phyloP scores from a whole-genome alignment of 2,797 vertebrate genomes.

The Avahi laniger region DNA sequence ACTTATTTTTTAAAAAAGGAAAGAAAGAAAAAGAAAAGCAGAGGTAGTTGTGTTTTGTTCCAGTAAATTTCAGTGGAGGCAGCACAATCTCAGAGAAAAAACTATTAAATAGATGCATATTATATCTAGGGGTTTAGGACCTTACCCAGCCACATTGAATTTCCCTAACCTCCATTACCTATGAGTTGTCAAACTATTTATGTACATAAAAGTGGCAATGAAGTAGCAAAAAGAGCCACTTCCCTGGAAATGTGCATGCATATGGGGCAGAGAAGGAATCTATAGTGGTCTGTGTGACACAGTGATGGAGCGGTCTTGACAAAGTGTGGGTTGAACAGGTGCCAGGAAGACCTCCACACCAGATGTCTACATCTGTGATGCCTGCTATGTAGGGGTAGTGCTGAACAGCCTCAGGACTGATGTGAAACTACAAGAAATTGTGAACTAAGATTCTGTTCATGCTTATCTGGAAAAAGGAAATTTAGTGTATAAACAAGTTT shows the following conservation, averaged over 20 bases:
- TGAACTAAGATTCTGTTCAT: background rate
- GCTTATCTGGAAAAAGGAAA: background rate
- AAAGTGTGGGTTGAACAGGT: background rate
- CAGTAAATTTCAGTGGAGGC: too few species aligned
- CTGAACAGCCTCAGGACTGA: background rate
- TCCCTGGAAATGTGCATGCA: rapidly evolving
- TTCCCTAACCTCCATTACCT: rapidly evolving
- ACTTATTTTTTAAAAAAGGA: background rate
- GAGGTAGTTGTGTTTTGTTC: background rate
- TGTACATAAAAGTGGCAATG: background rate
- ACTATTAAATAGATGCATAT: background rate
- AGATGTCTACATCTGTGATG: rapidly evolving
- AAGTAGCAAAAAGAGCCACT: background rate
- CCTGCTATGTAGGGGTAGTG: rapidly evolving
- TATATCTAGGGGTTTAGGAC: too few species aligned
- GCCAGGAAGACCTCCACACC: background rate
- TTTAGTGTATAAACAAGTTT: background rate
- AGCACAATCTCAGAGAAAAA: background rate
- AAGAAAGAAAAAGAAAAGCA: background rate
- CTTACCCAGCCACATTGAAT: too few species aligned
- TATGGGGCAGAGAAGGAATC: background rate
- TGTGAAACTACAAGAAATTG: background rate
- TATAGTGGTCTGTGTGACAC: rapidly evolving
- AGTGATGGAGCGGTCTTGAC: background rate
- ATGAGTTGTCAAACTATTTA: too few species aligned